Percentiles rank a stretch among this genome's conserved stretches.
These are phyloP conservation scores for Pyxicephalus adspersus DNA, from an alignment of 2,113 vertebrate genomes.

Conservation along the genomic window DNA sequence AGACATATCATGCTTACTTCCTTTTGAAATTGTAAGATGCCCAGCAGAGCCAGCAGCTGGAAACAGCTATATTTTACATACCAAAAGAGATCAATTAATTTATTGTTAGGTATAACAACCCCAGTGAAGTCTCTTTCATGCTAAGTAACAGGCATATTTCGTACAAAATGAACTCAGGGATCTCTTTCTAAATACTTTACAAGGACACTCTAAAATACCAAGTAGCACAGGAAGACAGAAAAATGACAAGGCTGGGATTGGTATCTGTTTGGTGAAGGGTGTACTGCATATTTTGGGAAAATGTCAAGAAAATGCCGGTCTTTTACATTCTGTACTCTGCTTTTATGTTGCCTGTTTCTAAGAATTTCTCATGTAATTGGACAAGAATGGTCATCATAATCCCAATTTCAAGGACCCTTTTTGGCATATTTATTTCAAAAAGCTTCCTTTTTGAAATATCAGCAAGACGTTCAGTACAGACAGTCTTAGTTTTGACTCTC, in stretches of 20 bases:
- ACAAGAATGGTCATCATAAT: slow-evolving; percentile 11
- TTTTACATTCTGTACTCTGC: background rate
- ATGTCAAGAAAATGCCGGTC: background rate
- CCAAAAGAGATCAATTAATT: no score
- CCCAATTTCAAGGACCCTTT: slow-evolving; percentile 3
- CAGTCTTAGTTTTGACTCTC: background rate
- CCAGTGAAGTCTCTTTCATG: no score
- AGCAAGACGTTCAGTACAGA: background rate
- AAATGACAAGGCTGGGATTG: background rate
- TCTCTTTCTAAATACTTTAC: background rate
- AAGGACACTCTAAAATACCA: background rate
- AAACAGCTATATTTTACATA: no score
- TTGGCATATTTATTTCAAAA: background rate
- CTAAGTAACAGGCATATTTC: background rate
- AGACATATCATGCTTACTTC: no score
- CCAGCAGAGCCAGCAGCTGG: no score
- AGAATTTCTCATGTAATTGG: background rate
- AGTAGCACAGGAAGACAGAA: background rate
- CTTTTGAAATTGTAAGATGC: no score
- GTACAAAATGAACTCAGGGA: background rate
- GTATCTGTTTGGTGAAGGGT: background rate
- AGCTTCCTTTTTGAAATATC: slow-evolving; percentile 6
- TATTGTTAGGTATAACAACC: no score
- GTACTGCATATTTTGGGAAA: background rate
- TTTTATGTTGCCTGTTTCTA: background rate